phyloP scores from a whole-genome alignment of 2,888 invertebrate genomes.

The Sicus ferrugineus region DNA sequence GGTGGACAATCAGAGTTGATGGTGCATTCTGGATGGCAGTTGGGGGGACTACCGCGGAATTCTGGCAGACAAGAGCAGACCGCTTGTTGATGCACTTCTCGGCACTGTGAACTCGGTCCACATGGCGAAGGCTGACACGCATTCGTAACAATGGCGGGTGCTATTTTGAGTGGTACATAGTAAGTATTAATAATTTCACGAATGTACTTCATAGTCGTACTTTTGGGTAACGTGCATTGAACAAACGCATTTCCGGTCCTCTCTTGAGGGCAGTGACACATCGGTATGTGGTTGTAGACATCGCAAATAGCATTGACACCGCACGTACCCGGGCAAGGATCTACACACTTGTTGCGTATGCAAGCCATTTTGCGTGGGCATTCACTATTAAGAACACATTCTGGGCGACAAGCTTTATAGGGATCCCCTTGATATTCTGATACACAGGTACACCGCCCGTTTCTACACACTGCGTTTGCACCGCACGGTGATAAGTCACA shows the following conservation, averaged over 20 bases:
- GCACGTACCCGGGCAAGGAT: constrained; percentile 82
- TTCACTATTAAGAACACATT: constrained; percentile 81
- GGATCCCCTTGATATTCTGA: constrained; percentile 72
- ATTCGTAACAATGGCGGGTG: constrained; percentile 49
- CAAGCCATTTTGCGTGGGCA: constrained; percentile 79
- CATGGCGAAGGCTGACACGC: constrained; percentile 80
- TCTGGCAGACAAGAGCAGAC: constrained; percentile 76
- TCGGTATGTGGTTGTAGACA: constrained; percentile 78
- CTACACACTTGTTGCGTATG: constrained; percentile 76
- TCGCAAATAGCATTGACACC: constrained; percentile 77
- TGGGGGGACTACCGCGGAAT: constrained; percentile 77
- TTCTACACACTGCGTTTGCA: constrained; percentile 75
- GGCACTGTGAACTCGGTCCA: constrained; percentile 79
- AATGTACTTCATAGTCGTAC: constrained; percentile 61
- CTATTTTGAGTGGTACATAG: constrained; percentile 34
- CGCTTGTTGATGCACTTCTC: constrained; percentile 72
- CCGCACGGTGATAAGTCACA: constrained; percentile 82
- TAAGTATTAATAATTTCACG: not conserved
- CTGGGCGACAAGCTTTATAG: constrained; percentile 77
- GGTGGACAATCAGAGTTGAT: constrained; percentile 77
- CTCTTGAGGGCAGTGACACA: constrained; percentile 74
- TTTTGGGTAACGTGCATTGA: constrained; percentile 68
- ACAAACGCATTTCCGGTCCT: constrained; percentile 77
- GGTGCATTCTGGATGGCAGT: constrained; percentile 79
- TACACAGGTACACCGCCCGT: constrained; percentile 72